These are phyloP conservation scores for Trialeurodes vaporariorum DNA, from an alignment of 1,140 invertebrate species.

Conservation along the genomic window DNA sequence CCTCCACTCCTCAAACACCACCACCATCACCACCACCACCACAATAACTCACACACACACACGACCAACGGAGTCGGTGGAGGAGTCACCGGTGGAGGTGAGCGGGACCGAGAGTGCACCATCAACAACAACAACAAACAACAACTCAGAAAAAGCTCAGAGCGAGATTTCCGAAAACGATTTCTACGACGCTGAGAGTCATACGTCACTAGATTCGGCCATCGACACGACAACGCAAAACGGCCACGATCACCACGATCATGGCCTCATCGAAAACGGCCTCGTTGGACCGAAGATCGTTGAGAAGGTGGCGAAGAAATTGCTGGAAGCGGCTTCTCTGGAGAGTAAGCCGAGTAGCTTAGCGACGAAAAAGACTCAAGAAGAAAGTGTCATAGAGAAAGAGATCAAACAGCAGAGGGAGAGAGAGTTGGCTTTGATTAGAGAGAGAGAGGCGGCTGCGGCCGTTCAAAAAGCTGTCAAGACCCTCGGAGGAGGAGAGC, in stretches of 20 bases:
- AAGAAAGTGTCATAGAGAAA: slow-evolving; percentile 33
- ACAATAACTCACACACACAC: too few relatives aligned
- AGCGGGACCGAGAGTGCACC: too few relatives aligned
- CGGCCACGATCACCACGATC: neutral
- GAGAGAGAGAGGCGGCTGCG: slow-evolving; percentile 21
- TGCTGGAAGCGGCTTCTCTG: neutral
- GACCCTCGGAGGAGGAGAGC: neutral
- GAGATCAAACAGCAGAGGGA: slow-evolving; percentile 35
- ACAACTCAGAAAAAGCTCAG: slow-evolving; percentile 6
- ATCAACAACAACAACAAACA: too few relatives aligned
- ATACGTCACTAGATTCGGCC: neutral
- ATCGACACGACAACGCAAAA: neutral
- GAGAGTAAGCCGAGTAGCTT: neutral
- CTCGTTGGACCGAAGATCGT: slow-evolving; percentile 15
- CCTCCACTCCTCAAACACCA: neutral
- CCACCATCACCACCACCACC: slow-evolving; percentile 2
- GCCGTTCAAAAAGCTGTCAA: slow-evolving; percentile 4
- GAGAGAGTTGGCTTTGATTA: slow-evolving; percentile 30
- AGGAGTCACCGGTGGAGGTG: too few relatives aligned
- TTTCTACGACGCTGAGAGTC: slow-evolving; percentile 7
- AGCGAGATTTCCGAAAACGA: slow-evolving; percentile 16
- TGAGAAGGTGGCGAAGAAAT: slow-evolving; percentile 6
- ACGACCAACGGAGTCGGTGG: too few relatives aligned
- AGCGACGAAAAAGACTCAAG: neutral
- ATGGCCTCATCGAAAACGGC: neutral